Conservation (phyloP, 2,797 vertebrate species). For the Phataginus tetradactyla region DNA sequence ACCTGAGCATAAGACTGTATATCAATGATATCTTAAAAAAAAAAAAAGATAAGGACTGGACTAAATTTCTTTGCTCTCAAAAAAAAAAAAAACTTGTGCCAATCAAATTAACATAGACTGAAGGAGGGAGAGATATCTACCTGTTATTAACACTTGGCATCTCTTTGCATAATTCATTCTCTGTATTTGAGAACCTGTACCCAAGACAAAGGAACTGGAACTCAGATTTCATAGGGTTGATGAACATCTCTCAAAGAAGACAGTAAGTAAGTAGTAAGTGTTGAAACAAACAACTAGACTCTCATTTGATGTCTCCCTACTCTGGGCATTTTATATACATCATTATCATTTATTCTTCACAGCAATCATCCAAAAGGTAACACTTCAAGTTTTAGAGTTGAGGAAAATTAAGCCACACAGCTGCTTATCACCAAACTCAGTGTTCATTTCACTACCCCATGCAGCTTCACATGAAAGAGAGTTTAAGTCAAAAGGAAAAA, state of each 20-base stretch:
- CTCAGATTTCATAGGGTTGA: background rate
- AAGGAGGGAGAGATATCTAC: background rate
- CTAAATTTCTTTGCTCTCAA: conserved; percentile 11
- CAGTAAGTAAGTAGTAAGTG: background rate
- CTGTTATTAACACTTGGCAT: background rate
- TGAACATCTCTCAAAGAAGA: background rate
- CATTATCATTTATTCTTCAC: background rate
- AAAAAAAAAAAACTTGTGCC: background rate
- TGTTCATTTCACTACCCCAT: background rate
- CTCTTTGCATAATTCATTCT: background rate
- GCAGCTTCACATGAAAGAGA: background rate
- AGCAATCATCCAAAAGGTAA: background rate
- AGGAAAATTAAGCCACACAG: background rate
- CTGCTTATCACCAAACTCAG: background rate
- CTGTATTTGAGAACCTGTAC: background rate
- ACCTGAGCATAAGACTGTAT: no score
- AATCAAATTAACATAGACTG: background rate
- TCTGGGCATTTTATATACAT: background rate
- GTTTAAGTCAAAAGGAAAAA: background rate
- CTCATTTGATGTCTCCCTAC: background rate
- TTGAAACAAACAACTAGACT: background rate
- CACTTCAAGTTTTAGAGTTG: background rate
- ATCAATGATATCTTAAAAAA: no score
- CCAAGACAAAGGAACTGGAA: background rate
- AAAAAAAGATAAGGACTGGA: background rate